Evolutionary conservation across 2,888 invertebrate genomes (phyloP).

Genomic region (Pimpla rufipes): DNA sequence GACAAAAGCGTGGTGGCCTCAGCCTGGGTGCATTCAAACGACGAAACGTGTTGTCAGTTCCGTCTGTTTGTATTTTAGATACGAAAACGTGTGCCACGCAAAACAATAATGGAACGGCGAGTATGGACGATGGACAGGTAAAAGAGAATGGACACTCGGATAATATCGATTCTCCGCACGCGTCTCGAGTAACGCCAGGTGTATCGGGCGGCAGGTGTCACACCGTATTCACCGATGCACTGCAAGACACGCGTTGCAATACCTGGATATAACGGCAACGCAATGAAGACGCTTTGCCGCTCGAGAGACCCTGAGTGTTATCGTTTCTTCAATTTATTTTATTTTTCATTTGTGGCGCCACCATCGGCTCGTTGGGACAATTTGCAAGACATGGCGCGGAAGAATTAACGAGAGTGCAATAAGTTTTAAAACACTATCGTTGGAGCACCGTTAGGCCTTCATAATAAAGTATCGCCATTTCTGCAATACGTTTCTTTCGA

Average conservation of each 20-base stretch:
- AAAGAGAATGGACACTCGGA: conserved; percentile 38
- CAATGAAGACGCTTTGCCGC: neutral
- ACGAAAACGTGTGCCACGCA: neutral
- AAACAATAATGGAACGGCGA: neutral
- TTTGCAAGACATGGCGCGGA: neutral
- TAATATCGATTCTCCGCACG: conserved; percentile 65
- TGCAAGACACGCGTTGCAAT: conserved; percentile 18
- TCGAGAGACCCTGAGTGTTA: neutral
- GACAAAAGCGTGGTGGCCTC: neutral
- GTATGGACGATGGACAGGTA: conserved; percentile 24
- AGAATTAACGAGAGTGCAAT: no score
- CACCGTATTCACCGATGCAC: conserved; percentile 37
- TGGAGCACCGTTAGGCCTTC: no score
- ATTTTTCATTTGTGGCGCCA: neutral
- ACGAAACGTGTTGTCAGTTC: conserved; percentile 4
- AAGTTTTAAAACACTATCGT: no score
- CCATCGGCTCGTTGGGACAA: neutral
- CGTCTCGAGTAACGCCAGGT: conserved; percentile 64
- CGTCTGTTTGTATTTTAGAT: conserved; percentile 20
- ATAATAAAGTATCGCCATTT: no score
- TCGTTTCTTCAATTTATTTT: neutral
- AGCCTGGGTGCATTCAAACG: neutral
- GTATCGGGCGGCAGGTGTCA: conserved; percentile 63
- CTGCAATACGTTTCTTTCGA: no score
- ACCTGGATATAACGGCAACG: conserved; percentile 11